Evolutionary conservation across 2,888 invertebrate species (phyloP).

Genomic region (Stenodema calcarata): DNA sequence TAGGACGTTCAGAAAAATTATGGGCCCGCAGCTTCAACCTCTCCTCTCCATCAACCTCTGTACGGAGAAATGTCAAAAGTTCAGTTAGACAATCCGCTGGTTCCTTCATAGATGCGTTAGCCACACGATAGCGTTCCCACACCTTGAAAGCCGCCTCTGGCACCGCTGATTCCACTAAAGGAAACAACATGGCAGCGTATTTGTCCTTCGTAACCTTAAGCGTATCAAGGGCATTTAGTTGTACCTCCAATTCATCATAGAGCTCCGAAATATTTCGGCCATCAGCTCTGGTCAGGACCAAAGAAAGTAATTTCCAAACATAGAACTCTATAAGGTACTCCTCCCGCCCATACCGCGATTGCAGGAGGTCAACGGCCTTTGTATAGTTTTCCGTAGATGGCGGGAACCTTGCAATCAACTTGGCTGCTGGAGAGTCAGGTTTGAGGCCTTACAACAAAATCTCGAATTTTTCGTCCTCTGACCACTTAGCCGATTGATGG

Average conservation of each 20-base stretch:
- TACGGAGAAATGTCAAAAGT: constrained; percentile 55
- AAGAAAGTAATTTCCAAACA: constrained; percentile 58
- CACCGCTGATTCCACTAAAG: constrained; percentile 59
- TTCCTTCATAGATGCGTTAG: constrained; percentile 32
- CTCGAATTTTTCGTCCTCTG: constrained; percentile 57
- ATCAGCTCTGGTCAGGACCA: constrained; percentile 57
- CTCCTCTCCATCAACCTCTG: constrained; percentile 57
- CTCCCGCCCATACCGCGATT: constrained; percentile 56
- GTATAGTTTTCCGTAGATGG: constrained; percentile 57
- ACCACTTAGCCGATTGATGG: constrained; percentile 54
- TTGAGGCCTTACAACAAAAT: constrained; percentile 53
- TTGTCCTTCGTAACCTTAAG: constrained; percentile 58
- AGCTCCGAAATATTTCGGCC: constrained; percentile 41
- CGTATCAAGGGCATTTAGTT: constrained; percentile 58
- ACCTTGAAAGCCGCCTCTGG: constrained; percentile 57
- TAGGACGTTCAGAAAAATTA: constrained; percentile 38
- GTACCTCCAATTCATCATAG: constrained; percentile 58
- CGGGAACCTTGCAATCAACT: constrained; percentile 57
- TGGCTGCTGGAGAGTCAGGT: constrained; percentile 55
- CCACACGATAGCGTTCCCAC: constrained; percentile 55
- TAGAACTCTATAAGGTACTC: constrained; percentile 58
- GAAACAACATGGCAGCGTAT: constrained; percentile 58
- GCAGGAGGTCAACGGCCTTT: constrained; percentile 56
- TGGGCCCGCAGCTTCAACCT: constrained; percentile 53
- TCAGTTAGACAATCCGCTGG: constrained; percentile 38